Evolutionary conservation across 2,888 invertebrate species (phyloP), one percentile per base, ranked within the genome.

Genomic region (Epinotia bilunana): DNA sequence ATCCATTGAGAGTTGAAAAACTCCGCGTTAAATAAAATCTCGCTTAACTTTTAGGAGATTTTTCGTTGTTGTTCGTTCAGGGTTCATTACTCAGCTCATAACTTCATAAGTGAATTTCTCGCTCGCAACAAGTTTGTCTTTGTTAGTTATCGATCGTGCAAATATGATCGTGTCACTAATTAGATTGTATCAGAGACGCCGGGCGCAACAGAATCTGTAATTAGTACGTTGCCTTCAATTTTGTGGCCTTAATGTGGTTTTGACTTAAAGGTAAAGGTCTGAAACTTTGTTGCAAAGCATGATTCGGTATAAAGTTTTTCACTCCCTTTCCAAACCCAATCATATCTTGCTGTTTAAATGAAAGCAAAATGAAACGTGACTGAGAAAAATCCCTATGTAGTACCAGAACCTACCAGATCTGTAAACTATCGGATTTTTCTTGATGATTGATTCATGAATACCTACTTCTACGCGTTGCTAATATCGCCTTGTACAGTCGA

Each of bases 1-100:
- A 71, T 71, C 65, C 60, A 63, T 61, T 43, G 67, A 53, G 68
- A 57, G 58, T 63, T 28, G n/a, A 69, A 69, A 74, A 74, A 71
- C 39, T 74, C 60, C 18, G 12, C 57, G 57, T 65, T 65, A 67
- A 72, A 74, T 61, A 53, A 71, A 75, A 75, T 71, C 53, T 62
- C 23, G 64, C 71, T 64, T 18, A 67, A 75, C 53, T 75, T 64
- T 39, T 64, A 23, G 18, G 43, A 67, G 61, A 65, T 71, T 71
- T 71, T 61, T 46, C 13, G n/a, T 60, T 23, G 60, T 49, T 18
- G 60, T n/a, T 3, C 62, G 63, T 71, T 71, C 18, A 53, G 61
- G 63, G 60, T 23, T 68, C 68, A 18, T 68, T 68, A 68, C 18
- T 57, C 20, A 20, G 23, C 46, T 46, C 46, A 23, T 69, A 69